Evolutionary conservation across 2,113 vertebrate species (phyloP).

Genomic region (Charina bottae): DNA sequence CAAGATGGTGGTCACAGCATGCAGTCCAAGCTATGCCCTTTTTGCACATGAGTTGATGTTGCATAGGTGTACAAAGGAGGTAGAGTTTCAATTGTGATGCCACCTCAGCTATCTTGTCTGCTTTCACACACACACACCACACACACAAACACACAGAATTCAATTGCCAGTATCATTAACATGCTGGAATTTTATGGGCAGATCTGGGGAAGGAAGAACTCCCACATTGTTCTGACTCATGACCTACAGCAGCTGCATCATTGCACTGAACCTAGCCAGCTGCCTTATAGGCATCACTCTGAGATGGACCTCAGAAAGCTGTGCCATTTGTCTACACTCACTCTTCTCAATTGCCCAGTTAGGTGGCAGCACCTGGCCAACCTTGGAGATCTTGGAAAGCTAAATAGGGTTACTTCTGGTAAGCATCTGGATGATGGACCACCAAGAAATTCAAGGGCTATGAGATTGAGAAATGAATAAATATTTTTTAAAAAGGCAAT

Average conservation of each 20-base stretch:
- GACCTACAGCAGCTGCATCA: no score
- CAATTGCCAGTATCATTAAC: conserved; percentile 15
- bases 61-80: no score
- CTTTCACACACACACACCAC: no score
- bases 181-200: no score
- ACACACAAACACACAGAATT: no score
- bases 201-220: no score
- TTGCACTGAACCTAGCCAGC: no score
- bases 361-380: background rate
- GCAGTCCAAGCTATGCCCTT: background rate
- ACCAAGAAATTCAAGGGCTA: background rate
- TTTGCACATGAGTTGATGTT: background rate
- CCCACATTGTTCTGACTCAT: no score
- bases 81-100: no score
- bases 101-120: no score
- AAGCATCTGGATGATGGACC: background rate
- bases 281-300: background rate
- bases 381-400: background rate
- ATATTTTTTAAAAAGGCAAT: background rate
- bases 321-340: background rate
- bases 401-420: background rate
- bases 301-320: background rate
- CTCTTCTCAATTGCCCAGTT: background rate
- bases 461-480: background rate
- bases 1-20: background rate